Percentiles rank a stretch among this genome's conserved stretches.
Evolutionary conservation across 2,113 vertebrate species (phyloP).

Genomic region (Hoplias malabaricus): DNA sequence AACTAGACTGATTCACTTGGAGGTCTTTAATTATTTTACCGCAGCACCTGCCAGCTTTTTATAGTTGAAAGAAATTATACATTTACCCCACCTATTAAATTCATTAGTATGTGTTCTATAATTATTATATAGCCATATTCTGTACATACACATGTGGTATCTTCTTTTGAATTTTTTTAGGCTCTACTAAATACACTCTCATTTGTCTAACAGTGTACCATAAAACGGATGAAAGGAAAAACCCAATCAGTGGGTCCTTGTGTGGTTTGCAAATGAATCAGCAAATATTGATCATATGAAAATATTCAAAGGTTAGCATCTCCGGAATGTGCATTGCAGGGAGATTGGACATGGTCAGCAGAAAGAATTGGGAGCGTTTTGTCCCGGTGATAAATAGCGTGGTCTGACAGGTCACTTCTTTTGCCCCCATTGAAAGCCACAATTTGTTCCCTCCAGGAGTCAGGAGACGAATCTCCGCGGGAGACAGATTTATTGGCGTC

Average conservation of each 20-base stretch:
- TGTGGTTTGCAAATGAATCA: slow-evolving; percentile 62
- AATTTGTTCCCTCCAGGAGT: slow-evolving; percentile 85
- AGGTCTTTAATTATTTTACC: slow-evolving; percentile 68
- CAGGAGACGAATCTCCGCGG: slow-evolving; percentile 82
- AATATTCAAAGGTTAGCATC: slow-evolving; percentile 75
- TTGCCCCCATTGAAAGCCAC: slow-evolving; percentile 80
- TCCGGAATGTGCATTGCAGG: slow-evolving; percentile 82
- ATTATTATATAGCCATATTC: slow-evolving; percentile 59
- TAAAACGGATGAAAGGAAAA: background rate
- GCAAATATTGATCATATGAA: slow-evolving; percentile 72
- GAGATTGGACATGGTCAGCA: slow-evolving; percentile 82
- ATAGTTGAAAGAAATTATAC: slow-evolving; percentile 56
- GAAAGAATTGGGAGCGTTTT: slow-evolving; percentile 82
- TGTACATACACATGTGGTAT: background rate
- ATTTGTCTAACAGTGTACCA: background rate
- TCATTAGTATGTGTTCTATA: slow-evolving; percentile 55
- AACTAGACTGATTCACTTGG: slow-evolving; percentile 59
- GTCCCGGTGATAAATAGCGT: slow-evolving; percentile 88
- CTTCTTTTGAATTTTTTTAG: background rate
- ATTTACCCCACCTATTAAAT: slow-evolving; percentile 43
- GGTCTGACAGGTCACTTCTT: slow-evolving; percentile 86
- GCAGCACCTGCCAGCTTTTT: slow-evolving; percentile 57
- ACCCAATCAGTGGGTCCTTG: background rate
- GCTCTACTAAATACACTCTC: background rate
- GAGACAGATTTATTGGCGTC: slow-evolving; percentile 92